phyloP scores from a whole-genome alignment of 2,888 invertebrate genomes.

The Masnerella sp. region DNA sequence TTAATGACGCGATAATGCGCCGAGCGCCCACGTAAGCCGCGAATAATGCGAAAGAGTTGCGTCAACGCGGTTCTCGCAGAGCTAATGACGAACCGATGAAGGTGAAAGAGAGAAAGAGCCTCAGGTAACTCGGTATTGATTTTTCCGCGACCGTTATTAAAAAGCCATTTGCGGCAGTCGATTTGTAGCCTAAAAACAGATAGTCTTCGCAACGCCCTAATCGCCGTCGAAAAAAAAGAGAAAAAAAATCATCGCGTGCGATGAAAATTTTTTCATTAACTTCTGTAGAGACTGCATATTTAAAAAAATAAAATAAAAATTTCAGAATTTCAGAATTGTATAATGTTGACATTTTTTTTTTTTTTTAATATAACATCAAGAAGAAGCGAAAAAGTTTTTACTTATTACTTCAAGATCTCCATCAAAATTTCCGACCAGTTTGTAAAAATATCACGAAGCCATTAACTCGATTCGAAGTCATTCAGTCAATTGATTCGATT shows the following conservation, averaged over 20 bases:
- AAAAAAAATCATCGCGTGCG: neutral
- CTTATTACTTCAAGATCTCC: too few relatives aligned
- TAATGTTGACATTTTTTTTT: too few relatives aligned
- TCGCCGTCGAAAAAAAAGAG: slow-evolving; percentile 12
- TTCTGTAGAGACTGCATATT: too few relatives aligned
- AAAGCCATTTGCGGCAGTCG: slow-evolving; percentile 62
- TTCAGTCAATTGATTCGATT: neutral
- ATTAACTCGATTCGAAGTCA: too few relatives aligned
- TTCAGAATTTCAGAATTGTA: too few relatives aligned
- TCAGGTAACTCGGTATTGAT: slow-evolving; percentile 63
- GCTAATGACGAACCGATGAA: slow-evolving; percentile 67
- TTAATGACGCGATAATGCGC: slow-evolving; percentile 54
- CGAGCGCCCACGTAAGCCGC: slow-evolving; percentile 46
- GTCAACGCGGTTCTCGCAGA: slow-evolving; percentile 33
- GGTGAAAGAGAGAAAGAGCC: slow-evolving; percentile 48
- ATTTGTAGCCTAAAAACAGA: slow-evolving; percentile 47
- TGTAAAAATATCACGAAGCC: too few relatives aligned
- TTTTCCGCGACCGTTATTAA: slow-evolving; percentile 64
- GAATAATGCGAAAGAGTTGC: slow-evolving; percentile 53
- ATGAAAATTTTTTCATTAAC: neutral
- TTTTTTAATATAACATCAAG: too few relatives aligned
- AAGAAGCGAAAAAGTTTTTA: too few relatives aligned
- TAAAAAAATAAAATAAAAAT: too few relatives aligned
- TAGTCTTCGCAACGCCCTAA: slow-evolving; percentile 29
- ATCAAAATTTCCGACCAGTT: neutral